A percentile compares a stretch with the other conserved stretches of the same genome.
These are phyloP conservation scores for Enteromius trimaculatus DNA, from an alignment of 2,797 vertebrate species.

Conservation along the genomic window DNA sequence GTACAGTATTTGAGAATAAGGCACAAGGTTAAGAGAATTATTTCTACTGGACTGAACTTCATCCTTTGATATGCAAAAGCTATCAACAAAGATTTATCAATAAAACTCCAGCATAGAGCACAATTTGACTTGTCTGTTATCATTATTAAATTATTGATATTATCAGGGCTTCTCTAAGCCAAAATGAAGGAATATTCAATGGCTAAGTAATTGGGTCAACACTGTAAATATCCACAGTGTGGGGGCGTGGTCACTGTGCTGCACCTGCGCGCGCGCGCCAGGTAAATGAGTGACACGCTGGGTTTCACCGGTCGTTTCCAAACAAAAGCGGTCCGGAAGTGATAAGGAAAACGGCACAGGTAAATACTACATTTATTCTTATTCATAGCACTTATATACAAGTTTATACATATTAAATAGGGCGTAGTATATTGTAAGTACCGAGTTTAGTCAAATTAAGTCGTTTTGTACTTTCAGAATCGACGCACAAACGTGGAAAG, in stretches of 20 bases:
- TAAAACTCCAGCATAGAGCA: constrained; percentile 36
- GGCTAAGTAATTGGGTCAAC: background rate
- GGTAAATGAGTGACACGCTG: constrained; percentile 57
- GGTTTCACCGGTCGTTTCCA: constrained; percentile 38
- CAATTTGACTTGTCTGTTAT: background rate
- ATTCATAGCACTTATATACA: background rate
- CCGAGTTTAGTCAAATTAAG: background rate
- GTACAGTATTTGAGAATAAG: background rate
- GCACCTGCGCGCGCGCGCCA: constrained; percentile 52
- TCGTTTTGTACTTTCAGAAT: background rate
- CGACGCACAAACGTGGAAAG: constrained; percentile 1
- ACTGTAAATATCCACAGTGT: background rate
- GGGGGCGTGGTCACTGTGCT: constrained; percentile 22
- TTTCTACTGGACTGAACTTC: constrained; percentile 39
- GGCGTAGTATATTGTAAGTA: background rate
- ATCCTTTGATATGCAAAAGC: constrained; percentile 52
- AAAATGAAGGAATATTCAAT: background rate
- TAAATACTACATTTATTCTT: background rate
- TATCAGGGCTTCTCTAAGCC: background rate
- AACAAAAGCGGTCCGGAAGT: constrained; percentile 51
- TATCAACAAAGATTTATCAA: constrained; percentile 53
- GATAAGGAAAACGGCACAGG: background rate
- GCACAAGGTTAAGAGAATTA: constrained; percentile 25
- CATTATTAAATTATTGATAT: too few species aligned
- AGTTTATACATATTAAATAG: background rate